These are phyloP conservation scores for Montipora cactus DNA, from an alignment of 64 coral and sea anemone genomes.

Conservation along the genomic window DNA sequence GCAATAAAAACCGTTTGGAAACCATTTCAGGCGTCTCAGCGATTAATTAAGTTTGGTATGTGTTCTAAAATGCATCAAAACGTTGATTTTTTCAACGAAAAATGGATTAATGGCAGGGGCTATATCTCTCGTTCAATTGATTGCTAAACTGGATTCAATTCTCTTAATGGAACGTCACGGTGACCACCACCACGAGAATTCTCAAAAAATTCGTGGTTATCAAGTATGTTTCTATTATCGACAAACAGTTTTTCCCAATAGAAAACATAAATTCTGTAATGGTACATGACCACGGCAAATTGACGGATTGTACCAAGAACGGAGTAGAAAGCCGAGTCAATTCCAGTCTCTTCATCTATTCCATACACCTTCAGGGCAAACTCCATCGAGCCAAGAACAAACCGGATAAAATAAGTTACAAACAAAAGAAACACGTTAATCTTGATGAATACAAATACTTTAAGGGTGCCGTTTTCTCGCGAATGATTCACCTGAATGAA, in stretches of 20 bases:
- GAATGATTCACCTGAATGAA: slow-evolving; percentile 16
- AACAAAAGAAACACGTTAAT: slow-evolving; percentile 6
- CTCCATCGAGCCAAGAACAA: not conserved
- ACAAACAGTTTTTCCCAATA: slow-evolving; percentile 33
- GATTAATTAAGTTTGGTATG: too few species aligned
- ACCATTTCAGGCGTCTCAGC: not conserved
- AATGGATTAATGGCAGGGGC: too few species aligned
- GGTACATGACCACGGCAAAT: not conserved
- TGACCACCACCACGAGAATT: too few species aligned
- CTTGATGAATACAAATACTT: slow-evolving; percentile 11
- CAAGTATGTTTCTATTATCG: slow-evolving; percentile 41
- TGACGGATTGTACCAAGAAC: not conserved
- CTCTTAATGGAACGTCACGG: too few species aligned
- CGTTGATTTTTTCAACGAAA: too few species aligned
- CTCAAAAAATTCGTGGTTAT: not conserved
- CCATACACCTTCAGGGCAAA: slow-evolving; percentile 8
- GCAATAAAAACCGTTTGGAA: too few species aligned
- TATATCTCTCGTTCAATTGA: too few species aligned
- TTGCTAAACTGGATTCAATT: too few species aligned
- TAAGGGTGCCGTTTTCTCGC: not conserved
- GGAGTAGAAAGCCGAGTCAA: not conserved
- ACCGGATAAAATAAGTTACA: slow-evolving; percentile 3
- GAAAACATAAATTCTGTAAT: slow-evolving; percentile 1
- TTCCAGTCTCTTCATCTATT: not conserved
- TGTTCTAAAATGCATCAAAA: too few species aligned